These are phyloP conservation scores for Tamias sibiricus DNA, from an alignment of 2,113 vertebrate species.

Conservation along the genomic window DNA sequence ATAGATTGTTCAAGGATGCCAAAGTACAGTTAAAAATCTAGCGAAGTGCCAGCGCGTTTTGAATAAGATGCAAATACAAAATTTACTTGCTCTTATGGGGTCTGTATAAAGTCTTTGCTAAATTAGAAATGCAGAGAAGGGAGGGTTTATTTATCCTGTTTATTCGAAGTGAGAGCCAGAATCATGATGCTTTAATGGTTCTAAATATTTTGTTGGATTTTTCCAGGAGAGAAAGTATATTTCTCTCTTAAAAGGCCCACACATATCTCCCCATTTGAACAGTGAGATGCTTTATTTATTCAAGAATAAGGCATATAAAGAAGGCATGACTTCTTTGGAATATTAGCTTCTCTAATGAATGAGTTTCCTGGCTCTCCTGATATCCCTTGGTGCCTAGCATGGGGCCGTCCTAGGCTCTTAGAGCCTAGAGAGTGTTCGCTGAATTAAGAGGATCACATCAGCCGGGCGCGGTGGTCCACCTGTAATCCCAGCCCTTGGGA, in stretches of 20 bases:
- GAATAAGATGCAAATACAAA: conserved; percentile 72
- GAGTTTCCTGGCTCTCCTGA: fast-evolving
- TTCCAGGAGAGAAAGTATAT: not conserved
- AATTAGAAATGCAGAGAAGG: conserved; percentile 59
- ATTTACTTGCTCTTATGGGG: conserved; percentile 48
- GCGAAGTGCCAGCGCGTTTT: conserved; percentile 60
- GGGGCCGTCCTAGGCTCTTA: too few relatives aligned
- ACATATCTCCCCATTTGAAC: not conserved
- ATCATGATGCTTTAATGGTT: conserved; percentile 57
- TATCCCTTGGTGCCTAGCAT: fast-evolving
- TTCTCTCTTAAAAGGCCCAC: conserved; percentile 45
- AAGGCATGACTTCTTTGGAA: not conserved
- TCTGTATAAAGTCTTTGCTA: conserved; percentile 53
- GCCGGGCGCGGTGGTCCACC: too few relatives aligned
- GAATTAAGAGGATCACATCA: not conserved
- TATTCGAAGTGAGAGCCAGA: conserved; percentile 69
- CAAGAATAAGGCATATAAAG: not conserved
- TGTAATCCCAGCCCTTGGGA: too few relatives aligned
- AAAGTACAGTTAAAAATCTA: conserved; percentile 49
- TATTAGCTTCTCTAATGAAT: not conserved
- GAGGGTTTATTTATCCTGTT: conserved; percentile 59
- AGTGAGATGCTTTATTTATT: not conserved
- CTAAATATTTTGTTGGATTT: conserved; percentile 28
- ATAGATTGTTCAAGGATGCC: conserved; percentile 35
- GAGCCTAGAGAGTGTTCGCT: not conserved